Conservation (phyloP, 2,797 vertebrate genomes). For the Perdix hodgsoniae region DNA sequence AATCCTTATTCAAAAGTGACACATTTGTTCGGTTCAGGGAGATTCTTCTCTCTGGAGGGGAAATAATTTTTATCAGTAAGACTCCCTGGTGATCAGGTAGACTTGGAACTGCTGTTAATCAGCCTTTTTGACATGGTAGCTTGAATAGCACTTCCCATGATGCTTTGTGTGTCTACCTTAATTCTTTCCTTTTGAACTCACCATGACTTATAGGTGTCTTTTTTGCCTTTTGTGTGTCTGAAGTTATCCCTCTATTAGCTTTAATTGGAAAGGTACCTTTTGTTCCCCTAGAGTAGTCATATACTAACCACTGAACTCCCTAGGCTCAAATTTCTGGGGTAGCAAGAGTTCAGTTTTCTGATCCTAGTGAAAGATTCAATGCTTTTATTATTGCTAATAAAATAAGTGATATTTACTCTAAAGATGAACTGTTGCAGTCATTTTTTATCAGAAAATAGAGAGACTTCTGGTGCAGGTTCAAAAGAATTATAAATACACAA, state of each 20-base stretch:
- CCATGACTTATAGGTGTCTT: constrained; percentile 84
- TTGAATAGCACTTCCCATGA: constrained; percentile 87
- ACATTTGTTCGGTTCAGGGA: constrained; percentile 82
- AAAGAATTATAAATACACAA: background rate
- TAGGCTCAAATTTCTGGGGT: constrained; percentile 79
- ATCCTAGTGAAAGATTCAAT: constrained; percentile 26
- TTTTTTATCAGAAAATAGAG: background rate
- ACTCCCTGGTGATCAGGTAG: constrained; percentile 86
- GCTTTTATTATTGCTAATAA: constrained; percentile 54
- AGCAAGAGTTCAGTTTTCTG: constrained; percentile 79
- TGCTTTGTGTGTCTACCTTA: constrained; percentile 83
- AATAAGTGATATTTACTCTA: constrained; percentile 28
- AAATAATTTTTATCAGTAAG: constrained; percentile 86
- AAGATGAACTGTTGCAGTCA: background rate
- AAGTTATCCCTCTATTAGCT: constrained; percentile 85
- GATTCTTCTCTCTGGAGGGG: constrained; percentile 83
- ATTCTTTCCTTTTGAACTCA: constrained; percentile 86
- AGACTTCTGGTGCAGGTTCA: background rate
- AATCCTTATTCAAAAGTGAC: constrained; percentile 83
- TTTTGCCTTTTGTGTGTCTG: constrained; percentile 84
- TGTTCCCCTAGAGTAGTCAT: constrained; percentile 80
- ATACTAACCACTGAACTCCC: constrained; percentile 81
- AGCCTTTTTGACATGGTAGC: constrained; percentile 83
- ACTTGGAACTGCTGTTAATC: constrained; percentile 85
- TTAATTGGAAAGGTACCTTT: constrained; percentile 87